Percentiles rank a stretch among this genome's conserved stretches.
phyloP scores from a whole-genome alignment of 2,113 vertebrate genomes.

The Chaetops frenatus region DNA sequence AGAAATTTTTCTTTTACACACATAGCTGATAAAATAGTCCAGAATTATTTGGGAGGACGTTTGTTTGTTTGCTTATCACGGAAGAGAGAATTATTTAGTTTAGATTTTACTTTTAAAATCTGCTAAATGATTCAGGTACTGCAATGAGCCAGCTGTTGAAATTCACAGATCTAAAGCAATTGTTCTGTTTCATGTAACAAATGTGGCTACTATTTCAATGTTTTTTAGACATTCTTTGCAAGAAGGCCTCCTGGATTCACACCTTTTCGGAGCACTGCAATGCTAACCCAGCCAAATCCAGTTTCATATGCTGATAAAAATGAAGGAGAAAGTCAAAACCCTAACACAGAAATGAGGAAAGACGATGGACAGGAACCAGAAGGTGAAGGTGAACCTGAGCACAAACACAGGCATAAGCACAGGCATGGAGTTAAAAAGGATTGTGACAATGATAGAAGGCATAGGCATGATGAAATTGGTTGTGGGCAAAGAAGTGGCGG shows the following conservation, averaged over 20 bases:
- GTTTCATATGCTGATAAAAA: background rate
- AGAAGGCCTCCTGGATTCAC: slow-evolving; percentile 69
- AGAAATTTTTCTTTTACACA: background rate
- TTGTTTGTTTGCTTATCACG: background rate
- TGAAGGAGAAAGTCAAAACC: background rate
- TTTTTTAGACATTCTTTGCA: background rate
- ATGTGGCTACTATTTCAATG: background rate
- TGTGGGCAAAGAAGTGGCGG: background rate
- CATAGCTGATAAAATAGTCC: background rate
- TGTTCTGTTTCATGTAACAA: background rate
- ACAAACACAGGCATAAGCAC: background rate
- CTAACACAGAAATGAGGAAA: background rate
- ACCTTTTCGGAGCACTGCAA: slow-evolving; percentile 14
- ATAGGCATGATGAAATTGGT: background rate
- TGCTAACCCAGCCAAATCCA: accelerated
- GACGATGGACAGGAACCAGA: background rate
- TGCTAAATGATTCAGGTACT: background rate
- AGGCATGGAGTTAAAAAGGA: background rate
- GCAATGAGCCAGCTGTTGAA: background rate
- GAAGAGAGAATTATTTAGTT: background rate
- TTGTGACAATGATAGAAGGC: background rate
- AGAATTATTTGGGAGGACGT: background rate
- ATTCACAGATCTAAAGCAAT: background rate
- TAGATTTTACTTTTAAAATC: background rate
- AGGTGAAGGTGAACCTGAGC: background rate